A percentile compares a stretch with the other conserved stretches of the same genome.
These are phyloP conservation scores for Dasypus novemcinctus DNA, from an alignment of 2,113 vertebrate species.

Conservation along the genomic window DNA sequence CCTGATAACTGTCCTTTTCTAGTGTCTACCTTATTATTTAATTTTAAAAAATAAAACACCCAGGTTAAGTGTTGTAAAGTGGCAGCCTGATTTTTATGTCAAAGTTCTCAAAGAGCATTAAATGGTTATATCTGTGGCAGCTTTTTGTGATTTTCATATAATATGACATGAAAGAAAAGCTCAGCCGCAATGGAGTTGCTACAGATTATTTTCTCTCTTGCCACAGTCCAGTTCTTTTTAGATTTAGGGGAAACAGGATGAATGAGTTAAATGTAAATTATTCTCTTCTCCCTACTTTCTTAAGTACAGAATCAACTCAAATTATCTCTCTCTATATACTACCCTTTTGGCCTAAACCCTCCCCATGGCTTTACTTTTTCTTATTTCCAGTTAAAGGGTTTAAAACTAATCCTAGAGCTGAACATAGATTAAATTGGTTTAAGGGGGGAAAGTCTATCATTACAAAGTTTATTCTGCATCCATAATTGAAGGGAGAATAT, in stretches of 20 bases:
- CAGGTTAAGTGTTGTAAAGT: slow-evolving; percentile 10
- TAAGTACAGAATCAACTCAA: not conserved
- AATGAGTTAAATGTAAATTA: slow-evolving; percentile 5
- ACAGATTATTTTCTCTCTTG: not conserved
- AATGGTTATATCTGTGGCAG: not conserved
- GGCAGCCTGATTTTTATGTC: slow-evolving; percentile 14
- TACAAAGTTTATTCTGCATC: not conserved
- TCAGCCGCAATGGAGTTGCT: not conserved
- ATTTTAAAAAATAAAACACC: not conserved
- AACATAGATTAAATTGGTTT: slow-evolving; percentile 22
- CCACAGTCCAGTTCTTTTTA: not conserved
- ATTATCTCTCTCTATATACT: not conserved
- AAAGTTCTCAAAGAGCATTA: slow-evolving; percentile 43
- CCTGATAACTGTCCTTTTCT: not conserved
- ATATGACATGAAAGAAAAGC: slow-evolving; percentile 23
- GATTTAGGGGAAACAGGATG: not conserved
- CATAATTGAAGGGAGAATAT: not conserved
- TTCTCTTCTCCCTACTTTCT: not conserved
- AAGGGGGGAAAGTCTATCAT: not conserved
- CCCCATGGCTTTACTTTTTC: not conserved
- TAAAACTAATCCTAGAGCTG: slow-evolving; percentile 5
- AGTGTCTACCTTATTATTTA: slow-evolving; percentile 37
- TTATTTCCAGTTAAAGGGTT: slow-evolving; percentile 6
- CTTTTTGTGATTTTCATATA: slow-evolving; percentile 36
- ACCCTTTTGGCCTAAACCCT: not conserved